Percentiles rank a stretch among this genome's conserved stretches.
Conservation (phyloP, 2,113 vertebrate genomes). For the Hirundichthys speculiger region DNA sequence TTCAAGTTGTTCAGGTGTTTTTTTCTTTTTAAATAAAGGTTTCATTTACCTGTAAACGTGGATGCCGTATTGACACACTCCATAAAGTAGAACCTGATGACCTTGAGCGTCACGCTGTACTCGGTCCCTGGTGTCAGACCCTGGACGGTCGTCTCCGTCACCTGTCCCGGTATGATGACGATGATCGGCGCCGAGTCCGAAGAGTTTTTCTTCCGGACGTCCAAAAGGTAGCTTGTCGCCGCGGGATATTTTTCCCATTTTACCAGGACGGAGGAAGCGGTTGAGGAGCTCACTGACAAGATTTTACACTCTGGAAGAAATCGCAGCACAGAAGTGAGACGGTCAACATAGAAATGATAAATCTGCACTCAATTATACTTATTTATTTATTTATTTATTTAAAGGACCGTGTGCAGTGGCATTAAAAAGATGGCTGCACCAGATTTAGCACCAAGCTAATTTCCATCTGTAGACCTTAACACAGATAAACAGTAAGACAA, state of each 20-base stretch:
- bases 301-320: constrained; percentile 67
- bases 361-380: not conserved
- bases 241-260: constrained; percentile 57
- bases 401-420: no score
- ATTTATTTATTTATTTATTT: no score
- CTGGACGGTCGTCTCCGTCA: constrained; percentile 31
- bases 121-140: constrained; percentile 70
- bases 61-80: constrained; percentile 36
- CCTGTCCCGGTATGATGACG: not conserved
- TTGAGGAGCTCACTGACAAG: constrained; percentile 49
- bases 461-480: no score
- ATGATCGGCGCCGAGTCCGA: constrained; percentile 63
- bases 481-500: no score
- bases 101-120: constrained; percentile 77
- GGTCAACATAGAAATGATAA: not conserved
- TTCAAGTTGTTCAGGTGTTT: no score
- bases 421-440: no score
- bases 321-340: not conserved
- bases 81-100: constrained; percentile 58
- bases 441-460: no score
- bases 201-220: constrained; percentile 71
- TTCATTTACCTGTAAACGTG: constrained; percentile 66
- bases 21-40: not conserved
- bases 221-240: constrained; percentile 74
- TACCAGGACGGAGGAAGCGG: constrained; percentile 68